These are phyloP conservation scores for Gonocerus acuteangulatus DNA, from an alignment of 2,888 invertebrate genomes.

Conservation along the genomic window DNA sequence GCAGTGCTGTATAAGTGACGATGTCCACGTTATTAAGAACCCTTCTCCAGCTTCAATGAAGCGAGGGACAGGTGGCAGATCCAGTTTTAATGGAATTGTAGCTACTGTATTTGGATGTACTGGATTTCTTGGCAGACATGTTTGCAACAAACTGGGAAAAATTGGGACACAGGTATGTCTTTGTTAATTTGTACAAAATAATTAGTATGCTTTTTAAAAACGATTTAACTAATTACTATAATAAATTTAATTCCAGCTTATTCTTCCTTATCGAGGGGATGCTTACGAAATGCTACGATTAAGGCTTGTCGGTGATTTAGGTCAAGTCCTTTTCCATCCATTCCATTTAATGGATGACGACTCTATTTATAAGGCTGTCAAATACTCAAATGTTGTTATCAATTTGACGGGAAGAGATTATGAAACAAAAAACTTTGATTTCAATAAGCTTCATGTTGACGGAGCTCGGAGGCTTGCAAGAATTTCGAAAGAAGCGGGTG, in stretches of 20 bases:
- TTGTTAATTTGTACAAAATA: too few species aligned
- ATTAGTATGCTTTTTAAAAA: too few species aligned
- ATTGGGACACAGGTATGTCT: constrained; percentile 63
- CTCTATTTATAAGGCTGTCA: constrained; percentile 72
- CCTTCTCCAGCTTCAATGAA: constrained; percentile 53
- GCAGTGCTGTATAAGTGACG: background rate
- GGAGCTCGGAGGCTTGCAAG: constrained; percentile 78
- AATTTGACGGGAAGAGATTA: constrained; percentile 87
- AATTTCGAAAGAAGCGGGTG: constrained; percentile 65
- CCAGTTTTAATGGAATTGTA: constrained; percentile 92
- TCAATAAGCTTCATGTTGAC: constrained; percentile 76
- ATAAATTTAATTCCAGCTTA: constrained; percentile 62
- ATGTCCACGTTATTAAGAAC: constrained; percentile 36
- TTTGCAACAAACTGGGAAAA: constrained; percentile 85
- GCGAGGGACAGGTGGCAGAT: constrained; percentile 82
- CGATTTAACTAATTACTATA: too few species aligned
- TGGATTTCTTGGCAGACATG: constrained; percentile 81
- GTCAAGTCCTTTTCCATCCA: constrained; percentile 85
- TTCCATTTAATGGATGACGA: constrained; percentile 78
- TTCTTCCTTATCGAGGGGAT: constrained; percentile 87
- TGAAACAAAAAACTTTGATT: constrained; percentile 85
- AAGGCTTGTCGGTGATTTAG: constrained; percentile 82
- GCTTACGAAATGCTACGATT: constrained; percentile 67
- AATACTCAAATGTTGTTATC: constrained; percentile 94
- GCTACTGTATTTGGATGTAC: constrained; percentile 95